Evolutionary conservation across 92 coral and sea anemone species (phyloP).

Genomic region (Metridium senile): DNA sequence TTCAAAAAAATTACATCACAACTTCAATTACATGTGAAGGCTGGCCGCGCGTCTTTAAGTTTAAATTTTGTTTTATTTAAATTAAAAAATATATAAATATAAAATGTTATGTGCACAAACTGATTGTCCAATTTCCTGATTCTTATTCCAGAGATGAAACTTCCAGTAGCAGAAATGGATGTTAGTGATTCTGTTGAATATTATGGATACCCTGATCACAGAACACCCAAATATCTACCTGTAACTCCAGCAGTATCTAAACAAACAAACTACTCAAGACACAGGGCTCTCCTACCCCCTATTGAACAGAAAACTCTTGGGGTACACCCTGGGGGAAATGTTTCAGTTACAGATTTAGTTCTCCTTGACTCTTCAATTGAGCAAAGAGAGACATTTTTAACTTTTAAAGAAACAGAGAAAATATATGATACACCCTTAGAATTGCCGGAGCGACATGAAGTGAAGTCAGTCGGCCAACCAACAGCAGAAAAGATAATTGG

Average conservation of each 20-base stretch:
- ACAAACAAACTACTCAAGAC: conserved; percentile 64
- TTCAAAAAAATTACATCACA: too few relatives aligned
- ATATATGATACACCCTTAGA: not conserved
- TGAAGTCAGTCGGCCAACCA: conserved; percentile 12
- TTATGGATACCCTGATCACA: conserved; percentile 8
- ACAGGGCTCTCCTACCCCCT: conserved; percentile 51
- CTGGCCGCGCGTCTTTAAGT: too few relatives aligned
- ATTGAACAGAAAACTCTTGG: conserved; percentile 40
- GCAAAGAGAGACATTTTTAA: not conserved
- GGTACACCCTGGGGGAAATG: not conserved
- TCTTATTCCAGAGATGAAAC: conserved; percentile 66
- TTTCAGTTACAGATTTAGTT: not conserved
- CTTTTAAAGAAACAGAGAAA: not conserved
- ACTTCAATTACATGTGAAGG: too few relatives aligned
- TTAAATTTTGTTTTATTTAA: too few relatives aligned
- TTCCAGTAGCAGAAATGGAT: conserved; percentile 67
- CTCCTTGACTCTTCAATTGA: not conserved
- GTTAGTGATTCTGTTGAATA: conserved; percentile 29
- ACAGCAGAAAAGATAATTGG: not conserved
- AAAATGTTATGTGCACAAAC: not conserved
- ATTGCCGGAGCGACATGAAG: not conserved
- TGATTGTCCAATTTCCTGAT: not conserved
- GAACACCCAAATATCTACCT: conserved; percentile 49
- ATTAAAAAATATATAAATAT: too few relatives aligned
- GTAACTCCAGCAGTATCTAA: conserved; percentile 80